Conservation (phyloP, 2,797 vertebrate genomes). For the Nyctibius grandis region DNA sequence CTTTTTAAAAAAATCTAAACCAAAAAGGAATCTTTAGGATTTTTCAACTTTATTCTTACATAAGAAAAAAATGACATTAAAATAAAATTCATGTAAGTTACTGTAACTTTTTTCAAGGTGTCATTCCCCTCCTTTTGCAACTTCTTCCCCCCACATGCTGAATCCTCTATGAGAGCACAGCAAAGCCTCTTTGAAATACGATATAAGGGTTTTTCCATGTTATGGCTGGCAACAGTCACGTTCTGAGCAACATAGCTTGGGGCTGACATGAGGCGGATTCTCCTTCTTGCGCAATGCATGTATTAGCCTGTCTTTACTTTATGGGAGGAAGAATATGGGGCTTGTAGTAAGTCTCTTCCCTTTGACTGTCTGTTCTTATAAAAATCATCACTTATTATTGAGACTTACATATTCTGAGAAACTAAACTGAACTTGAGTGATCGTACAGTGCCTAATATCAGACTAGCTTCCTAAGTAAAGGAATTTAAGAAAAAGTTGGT, state of each 20-base stretch:
- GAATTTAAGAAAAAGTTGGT: not conserved
- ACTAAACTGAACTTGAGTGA: not conserved
- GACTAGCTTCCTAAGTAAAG: not conserved
- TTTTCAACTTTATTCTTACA: not conserved
- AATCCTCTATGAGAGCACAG: not conserved
- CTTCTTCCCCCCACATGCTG: not conserved
- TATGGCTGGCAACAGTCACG: not conserved
- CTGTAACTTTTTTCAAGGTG: not conserved
- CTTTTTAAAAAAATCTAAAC: not conserved
- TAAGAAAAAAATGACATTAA: not conserved
- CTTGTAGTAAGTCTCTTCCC: not conserved
- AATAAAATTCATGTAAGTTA: not conserved
- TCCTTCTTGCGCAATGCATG: not conserved
- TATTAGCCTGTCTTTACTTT: not conserved
- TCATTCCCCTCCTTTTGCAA: not conserved
- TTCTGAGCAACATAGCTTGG: not conserved
- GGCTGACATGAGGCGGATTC: not conserved
- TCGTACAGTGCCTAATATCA: not conserved
- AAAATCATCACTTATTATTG: not conserved
- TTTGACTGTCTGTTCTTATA: not conserved
- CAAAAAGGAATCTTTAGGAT: not conserved
- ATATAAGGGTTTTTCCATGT: slow-evolving; percentile 3
- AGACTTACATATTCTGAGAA: not conserved
- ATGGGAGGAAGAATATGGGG: not conserved
- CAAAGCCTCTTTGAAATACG: not conserved